Conservation (phyloP, 2,888 invertebrate genomes). For the Hyles lineata region DNA sequence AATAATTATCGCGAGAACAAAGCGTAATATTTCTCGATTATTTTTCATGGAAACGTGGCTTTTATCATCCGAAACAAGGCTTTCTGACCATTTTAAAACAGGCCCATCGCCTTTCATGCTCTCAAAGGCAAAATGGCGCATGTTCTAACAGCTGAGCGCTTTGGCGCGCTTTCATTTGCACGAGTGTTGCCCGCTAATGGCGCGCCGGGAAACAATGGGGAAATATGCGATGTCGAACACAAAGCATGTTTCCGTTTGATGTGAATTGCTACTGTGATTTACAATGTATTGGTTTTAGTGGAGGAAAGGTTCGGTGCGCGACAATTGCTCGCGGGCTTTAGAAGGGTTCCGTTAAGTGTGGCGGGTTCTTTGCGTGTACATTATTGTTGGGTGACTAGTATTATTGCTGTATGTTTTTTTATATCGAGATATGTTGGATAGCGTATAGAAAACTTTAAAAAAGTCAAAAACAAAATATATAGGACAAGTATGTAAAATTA, state of each 20-base stretch:
- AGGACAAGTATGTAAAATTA: too few relatives aligned
- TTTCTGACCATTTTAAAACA: conserved; percentile 45
- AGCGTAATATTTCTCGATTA: conserved; percentile 14
- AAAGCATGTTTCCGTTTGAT: conserved; percentile 77
- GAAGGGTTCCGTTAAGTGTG: conserved; percentile 4
- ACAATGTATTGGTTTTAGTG: conserved; percentile 29
- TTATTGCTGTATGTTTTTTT: background rate
- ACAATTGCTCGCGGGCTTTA: conserved; percentile 24
- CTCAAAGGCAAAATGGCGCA: conserved; percentile 69
- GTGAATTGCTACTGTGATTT: conserved; percentile 64
- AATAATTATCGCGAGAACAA: conserved; percentile 7
- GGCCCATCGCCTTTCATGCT: conserved; percentile 53
- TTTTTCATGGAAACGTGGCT: conserved; percentile 11
- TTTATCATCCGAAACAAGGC: conserved; percentile 43
- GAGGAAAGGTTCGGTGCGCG: conserved; percentile 22
- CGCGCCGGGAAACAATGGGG: conserved; percentile 74
- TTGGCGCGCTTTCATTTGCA: conserved; percentile 67
- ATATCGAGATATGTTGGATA: background rate
- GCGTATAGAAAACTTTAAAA: too few relatives aligned
- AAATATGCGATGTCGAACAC: conserved; percentile 67
- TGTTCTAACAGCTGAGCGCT: conserved; percentile 71
- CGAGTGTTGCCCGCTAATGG: conserved; percentile 78
- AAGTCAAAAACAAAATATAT: too few relatives aligned
- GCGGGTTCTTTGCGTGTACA: background rate
- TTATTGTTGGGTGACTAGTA: background rate